These are phyloP conservation scores for Chelonoidis abingdonii DNA, from an alignment of 2,113 vertebrate species.

Conservation along the genomic window DNA sequence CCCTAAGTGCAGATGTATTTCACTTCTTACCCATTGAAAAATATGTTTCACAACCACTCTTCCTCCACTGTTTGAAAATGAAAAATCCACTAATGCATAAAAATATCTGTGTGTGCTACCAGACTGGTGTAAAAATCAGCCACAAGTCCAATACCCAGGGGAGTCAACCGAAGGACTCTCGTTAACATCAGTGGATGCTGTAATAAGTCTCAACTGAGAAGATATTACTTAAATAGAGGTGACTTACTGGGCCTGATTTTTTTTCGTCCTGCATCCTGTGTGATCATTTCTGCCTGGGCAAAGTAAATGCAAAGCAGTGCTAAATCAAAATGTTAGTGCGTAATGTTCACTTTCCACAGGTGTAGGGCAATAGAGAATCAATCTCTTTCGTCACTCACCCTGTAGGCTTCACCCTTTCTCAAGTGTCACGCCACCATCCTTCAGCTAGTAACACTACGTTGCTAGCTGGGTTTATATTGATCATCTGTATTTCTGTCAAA, in stretches of 20 bases:
- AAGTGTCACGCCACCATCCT: not conserved
- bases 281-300: not conserved
- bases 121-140: not conserved
- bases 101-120: not conserved
- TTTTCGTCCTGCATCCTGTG: not conserved
- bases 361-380: not conserved
- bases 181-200: not conserved
- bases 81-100: not conserved
- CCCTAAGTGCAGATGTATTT: not conserved
- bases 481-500: not conserved
- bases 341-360: not conserved
- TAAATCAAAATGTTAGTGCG: not conserved
- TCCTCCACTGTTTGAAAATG: not conserved
- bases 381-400: not conserved
- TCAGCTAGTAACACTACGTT: not conserved
- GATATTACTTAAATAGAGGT: not conserved
- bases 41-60: not conserved
- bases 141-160: not conserved
- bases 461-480: not conserved
- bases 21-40: not conserved
- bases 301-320: not conserved
- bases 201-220: not conserved
- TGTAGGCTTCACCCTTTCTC: not conserved
- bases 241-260: not conserved
- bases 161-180: not conserved